Conservation (phyloP, 2,888 invertebrate genomes). For the Trichopria drosophilae region DNA sequence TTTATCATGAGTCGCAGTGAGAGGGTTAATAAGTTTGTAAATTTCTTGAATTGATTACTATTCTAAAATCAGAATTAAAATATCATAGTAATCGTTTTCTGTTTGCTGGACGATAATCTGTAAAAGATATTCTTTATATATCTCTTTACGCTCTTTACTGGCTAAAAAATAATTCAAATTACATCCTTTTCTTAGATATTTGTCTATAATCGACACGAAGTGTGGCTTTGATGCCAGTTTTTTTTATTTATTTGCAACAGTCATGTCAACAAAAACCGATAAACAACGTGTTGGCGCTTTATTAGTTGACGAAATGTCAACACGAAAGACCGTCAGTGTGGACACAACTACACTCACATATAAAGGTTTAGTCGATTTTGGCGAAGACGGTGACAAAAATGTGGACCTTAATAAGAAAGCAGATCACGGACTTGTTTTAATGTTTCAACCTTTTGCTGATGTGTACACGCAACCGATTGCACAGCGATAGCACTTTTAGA, state of each 20-base stretch:
- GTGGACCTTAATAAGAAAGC: slow-evolving; percentile 23
- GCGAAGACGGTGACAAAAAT: slow-evolving; percentile 6
- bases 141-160: too few species aligned
- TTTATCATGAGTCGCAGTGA: too few species aligned
- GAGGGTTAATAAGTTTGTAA: too few species aligned
- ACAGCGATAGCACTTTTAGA: slow-evolving; percentile 32
- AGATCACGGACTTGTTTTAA: slow-evolving; percentile 34
- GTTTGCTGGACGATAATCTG: too few species aligned
- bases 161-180: slow-evolving; percentile 9
- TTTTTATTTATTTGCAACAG: slow-evolving; percentile 31
- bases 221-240: slow-evolving; percentile 36
- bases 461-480: slow-evolving; percentile 33
- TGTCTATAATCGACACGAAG: slow-evolving; percentile 25
- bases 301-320: slow-evolving; percentile 32
- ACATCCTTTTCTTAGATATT: too few species aligned
- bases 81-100: too few species aligned
- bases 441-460: slow-evolving; percentile 32
- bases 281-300: slow-evolving; percentile 26
- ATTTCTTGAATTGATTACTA: too few species aligned
- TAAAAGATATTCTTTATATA: too few species aligned
- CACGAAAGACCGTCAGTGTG: slow-evolving; percentile 23
- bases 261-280: slow-evolving; percentile 17
- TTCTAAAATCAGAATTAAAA: too few species aligned
- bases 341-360: slow-evolving; percentile 25
- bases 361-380: slow-evolving; percentile 32